Conservation (phyloP, 1,140 invertebrate genomes). For the Sitophilus oryzae region DNA sequence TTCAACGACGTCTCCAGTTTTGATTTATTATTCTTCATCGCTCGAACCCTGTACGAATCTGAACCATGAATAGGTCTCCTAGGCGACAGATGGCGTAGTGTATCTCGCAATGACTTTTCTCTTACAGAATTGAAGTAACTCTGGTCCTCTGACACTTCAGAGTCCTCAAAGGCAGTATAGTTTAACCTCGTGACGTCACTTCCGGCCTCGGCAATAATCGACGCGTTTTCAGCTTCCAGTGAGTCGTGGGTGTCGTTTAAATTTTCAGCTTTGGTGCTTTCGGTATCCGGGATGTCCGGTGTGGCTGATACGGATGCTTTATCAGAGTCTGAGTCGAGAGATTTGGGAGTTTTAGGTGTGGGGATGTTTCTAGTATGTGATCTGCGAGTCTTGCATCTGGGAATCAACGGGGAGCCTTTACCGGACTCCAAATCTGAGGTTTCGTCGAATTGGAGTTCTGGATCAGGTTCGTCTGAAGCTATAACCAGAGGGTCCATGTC, state of each 20-base stretch:
- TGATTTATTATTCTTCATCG: constrained; percentile 30
- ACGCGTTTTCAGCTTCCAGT: constrained; percentile 25
- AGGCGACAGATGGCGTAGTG: constrained; percentile 31
- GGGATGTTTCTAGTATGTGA: constrained; percentile 40
- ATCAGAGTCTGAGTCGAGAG: constrained; percentile 21
- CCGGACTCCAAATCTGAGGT: constrained; percentile 39
- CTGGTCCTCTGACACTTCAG: constrained; percentile 22
- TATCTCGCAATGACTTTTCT: constrained; percentile 31
- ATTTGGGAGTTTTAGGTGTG: constrained; percentile 41
- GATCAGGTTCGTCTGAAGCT: constrained; percentile 35
- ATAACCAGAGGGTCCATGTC: constrained; percentile 38
- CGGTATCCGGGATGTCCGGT: constrained; percentile 8
- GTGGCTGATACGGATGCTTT: constrained; percentile 1
- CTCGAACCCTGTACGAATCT: constrained; percentile 30
- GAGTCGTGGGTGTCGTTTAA: constrained; percentile 27
- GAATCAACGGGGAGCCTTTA: constrained; percentile 34
- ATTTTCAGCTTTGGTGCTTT: constrained; percentile 15
- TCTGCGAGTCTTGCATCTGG: constrained; percentile 37
- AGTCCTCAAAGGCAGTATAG: constrained; percentile 21
- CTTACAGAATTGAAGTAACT: constrained; percentile 25
- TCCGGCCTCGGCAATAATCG: constrained; percentile 35
- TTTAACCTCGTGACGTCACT: constrained; percentile 33
- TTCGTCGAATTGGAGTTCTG: constrained; percentile 41
- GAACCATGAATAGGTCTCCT: constrained; percentile 32
- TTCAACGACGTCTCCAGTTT: constrained; percentile 23